phyloP scores from a whole-genome alignment of 2,113 vertebrate genomes.

The Canis aureus region DNA sequence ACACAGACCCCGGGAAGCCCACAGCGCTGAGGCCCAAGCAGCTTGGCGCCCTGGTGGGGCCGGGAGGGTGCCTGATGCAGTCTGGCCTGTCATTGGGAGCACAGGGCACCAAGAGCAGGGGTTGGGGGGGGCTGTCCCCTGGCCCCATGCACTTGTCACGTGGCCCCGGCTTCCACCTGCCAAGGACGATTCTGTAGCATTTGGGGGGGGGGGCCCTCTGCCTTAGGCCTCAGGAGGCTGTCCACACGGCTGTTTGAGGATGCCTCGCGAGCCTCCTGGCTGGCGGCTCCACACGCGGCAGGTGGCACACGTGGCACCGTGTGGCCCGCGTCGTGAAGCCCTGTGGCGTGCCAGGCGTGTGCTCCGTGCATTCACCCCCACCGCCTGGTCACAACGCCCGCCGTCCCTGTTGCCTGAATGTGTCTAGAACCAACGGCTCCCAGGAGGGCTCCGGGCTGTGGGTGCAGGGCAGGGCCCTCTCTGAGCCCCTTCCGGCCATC shows the following conservation, averaged over 20 bases:
- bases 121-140: too few species aligned
- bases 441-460: background rate
- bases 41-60: accelerated
- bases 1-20: background rate
- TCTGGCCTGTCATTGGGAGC: background rate
- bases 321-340: background rate
- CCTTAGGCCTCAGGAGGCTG: background rate
- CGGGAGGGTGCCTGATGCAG: accelerated
- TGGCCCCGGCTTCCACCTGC: background rate
- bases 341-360: accelerated
- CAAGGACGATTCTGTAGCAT: background rate
- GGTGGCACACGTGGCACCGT: accelerated
- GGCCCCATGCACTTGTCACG: background rate
- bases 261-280: accelerated
- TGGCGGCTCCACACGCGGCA: accelerated
- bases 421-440: background rate
- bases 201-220: background rate
- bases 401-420: background rate
- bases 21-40: background rate
- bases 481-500: background rate
- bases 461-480: accelerated
- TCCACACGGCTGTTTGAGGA: background rate
- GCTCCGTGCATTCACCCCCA: background rate
- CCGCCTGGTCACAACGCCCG: accelerated
- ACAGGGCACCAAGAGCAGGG: accelerated